These are phyloP conservation scores for Diadegma fenestrale DNA, from an alignment of 2,888 invertebrate species.

Conservation along the genomic window DNA sequence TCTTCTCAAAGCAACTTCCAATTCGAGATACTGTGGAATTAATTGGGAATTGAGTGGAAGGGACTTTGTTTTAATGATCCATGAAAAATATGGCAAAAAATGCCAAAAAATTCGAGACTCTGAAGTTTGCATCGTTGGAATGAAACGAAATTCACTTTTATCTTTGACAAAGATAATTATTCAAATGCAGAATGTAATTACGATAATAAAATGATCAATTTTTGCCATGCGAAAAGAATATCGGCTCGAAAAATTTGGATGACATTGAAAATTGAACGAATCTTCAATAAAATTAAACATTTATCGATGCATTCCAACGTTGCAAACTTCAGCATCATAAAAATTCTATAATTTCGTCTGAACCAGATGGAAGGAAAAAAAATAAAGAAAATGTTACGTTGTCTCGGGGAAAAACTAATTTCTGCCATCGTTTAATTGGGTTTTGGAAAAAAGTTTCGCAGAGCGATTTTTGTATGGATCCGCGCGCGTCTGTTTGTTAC, in stretches of 20 bases:
- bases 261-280: too few species aligned
- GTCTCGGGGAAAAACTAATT: constrained; percentile 25
- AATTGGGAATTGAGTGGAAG: neutral
- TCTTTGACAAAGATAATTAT: too few species aligned
- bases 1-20: neutral
- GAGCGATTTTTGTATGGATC: constrained; percentile 13
- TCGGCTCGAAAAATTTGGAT: too few species aligned
- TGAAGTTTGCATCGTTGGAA: too few species aligned
- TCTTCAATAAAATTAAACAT: too few species aligned
- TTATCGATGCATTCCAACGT: too few species aligned
- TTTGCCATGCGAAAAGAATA: too few species aligned
- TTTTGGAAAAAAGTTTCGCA: constrained; percentile 29
- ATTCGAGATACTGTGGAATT: neutral
- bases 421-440: constrained; percentile 30
- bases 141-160: too few species aligned
- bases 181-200: too few species aligned
- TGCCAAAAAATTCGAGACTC: too few species aligned
- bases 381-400: neutral
- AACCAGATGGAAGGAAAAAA: neutral
- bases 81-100: neutral
- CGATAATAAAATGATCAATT: too few species aligned
- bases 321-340: too few species aligned
- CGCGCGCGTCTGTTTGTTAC: constrained; percentile 1
- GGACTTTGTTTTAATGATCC: neutral
- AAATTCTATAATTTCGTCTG: neutral